Percentiles rank a stretch among this genome's conserved stretches.
Conservation (phyloP, 2,888 invertebrate genomes). For the Lasioglossum figueresi region DNA sequence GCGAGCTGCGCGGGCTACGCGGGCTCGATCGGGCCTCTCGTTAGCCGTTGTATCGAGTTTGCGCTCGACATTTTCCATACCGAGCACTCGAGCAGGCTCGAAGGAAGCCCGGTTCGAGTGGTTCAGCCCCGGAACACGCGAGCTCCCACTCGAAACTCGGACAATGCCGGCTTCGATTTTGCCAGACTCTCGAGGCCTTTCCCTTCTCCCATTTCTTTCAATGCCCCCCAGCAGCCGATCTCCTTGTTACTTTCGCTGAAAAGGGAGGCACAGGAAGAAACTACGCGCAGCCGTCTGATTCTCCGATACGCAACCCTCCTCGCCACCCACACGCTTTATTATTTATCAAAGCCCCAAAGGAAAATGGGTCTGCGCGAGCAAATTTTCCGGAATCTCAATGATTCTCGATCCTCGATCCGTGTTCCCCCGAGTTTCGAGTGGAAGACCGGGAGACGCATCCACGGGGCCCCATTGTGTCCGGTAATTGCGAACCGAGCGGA, state of each 20-base stretch:
- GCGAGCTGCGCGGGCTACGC: neutral
- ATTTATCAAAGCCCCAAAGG: slow-evolving; percentile 50
- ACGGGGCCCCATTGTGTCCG: neutral
- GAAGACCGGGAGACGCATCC: neutral
- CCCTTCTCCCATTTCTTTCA: slow-evolving; percentile 30
- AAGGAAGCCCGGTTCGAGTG: slow-evolving; percentile 41
- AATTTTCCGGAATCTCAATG: slow-evolving; percentile 46
- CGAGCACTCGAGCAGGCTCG: slow-evolving; percentile 31
- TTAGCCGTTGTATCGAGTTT: slow-evolving; percentile 66
- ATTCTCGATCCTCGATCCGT: slow-evolving; percentile 16
- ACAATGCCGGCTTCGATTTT: slow-evolving; percentile 64
- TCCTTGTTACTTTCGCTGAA: slow-evolving; percentile 54
- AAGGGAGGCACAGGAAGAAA: slow-evolving; percentile 19
- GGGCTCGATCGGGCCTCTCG: slow-evolving; percentile 36
- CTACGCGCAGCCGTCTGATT: slow-evolving; percentile 26
- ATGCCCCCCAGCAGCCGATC: slow-evolving; percentile 4
- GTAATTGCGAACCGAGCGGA: neutral
- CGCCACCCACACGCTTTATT: slow-evolving; percentile 44
- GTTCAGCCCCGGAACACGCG: slow-evolving; percentile 39
- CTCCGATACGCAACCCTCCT: slow-evolving; percentile 15
- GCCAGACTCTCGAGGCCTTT: slow-evolving; percentile 38
- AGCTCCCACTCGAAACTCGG: slow-evolving; percentile 64
- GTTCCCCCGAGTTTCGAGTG: neutral
- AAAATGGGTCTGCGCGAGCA: slow-evolving; percentile 28
- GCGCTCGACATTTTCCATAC: slow-evolving; percentile 52